Base-by-base conservation (phyloP, 2,888 invertebrate species). In the Lucinisca nassula region DNA sequence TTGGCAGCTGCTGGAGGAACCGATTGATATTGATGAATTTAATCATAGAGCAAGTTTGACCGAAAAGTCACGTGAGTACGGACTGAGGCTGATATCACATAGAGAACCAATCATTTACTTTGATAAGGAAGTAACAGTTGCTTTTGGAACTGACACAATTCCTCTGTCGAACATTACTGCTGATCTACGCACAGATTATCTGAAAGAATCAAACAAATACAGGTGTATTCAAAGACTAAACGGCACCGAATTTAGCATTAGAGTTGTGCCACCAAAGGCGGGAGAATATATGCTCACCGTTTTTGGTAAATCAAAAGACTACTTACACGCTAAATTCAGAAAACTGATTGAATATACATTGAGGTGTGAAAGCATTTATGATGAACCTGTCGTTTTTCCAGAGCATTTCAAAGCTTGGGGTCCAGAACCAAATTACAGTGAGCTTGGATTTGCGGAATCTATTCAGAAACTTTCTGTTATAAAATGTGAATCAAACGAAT, bases 1-100 rank as follows among this genome's bases (percentile, higher is more conserved):
- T 10, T 91, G 91, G 88, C 94, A 94, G 82, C 90, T 94, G 10
- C 85, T 94, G 0, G 85, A 90, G 17, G 76, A 90, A 17, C 92
- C 93, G 0, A 82, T 93, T 4, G 88, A 85, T 32, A 78, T 91
- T 35, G 90, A 90, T 0, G 85, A 88, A 32, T 93, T 92, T 40
- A 92, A 89, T 67, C 90, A 85, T 73, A 85, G 83, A 30, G 86
- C 90, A 3, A 85, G 88, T 76, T 79, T 90, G 27, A 90, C 90
- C 0, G 87, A 88, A 61, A 86, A 77, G 49, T 90, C 90, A 0
- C 75, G 85, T 74, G 90, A 90, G 51, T 79, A 85, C 14, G 90
- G 84, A 24, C 88, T 79, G 37, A 37, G 73, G 72, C 78, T 90
- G 6, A 88, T 88, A n/a, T 92, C 93, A 0, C 93, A 92, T 40